phyloP scores from a whole-genome alignment of 2,797 vertebrate genomes.

The Xenopus petersii region DNA sequence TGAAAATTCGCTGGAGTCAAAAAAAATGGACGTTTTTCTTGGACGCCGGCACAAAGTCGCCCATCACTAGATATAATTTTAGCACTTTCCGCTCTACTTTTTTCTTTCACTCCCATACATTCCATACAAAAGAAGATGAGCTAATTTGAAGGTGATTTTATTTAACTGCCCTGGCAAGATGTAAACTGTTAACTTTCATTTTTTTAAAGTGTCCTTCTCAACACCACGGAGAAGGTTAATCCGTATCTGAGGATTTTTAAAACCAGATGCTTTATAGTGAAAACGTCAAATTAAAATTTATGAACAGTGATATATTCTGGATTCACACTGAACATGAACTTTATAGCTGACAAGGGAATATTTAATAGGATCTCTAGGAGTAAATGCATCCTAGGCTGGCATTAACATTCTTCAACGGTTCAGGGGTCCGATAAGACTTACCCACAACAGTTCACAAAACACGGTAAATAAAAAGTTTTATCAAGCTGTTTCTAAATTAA shows the following conservation, averaged over 20 bases:
- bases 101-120: too few species aligned
- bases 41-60: too few species aligned
- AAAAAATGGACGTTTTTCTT: too few species aligned
- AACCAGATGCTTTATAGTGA: slow-evolving; percentile 1
- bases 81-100: too few species aligned
- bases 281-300: slow-evolving; percentile 5
- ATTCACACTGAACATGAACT: background rate
- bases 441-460: background rate
- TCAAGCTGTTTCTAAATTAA: too few species aligned
- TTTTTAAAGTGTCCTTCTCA: background rate
- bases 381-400: background rate
- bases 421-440: background rate
- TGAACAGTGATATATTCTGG: background rate
- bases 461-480: too few species aligned
- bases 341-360: slow-evolving; percentile 5
- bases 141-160: background rate
- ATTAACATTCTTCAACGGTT: background rate
- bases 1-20: too few species aligned
- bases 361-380: background rate
- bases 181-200: background rate
- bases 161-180: background rate
- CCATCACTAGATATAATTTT: too few species aligned
- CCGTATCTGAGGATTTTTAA: slow-evolving; percentile 1
- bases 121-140: too few species aligned
- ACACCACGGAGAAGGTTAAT: background rate